These are phyloP conservation scores for Papilio aristodemus DNA, from an alignment of 1,140 invertebrate genomes.

Conservation along the genomic window DNA sequence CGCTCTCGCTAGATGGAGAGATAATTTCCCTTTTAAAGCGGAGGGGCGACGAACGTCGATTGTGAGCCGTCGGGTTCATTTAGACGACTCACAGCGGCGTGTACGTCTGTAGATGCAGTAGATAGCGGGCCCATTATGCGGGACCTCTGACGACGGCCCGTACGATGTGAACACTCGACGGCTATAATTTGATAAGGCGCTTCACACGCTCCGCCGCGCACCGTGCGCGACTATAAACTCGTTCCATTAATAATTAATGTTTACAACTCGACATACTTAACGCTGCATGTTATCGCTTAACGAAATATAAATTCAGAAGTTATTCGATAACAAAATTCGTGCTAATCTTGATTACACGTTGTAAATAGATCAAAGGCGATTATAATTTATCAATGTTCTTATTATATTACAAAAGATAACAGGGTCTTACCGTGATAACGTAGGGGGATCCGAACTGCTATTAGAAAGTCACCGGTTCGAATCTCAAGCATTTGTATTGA, in stretches of 20 bases:
- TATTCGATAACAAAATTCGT: constrained; percentile 7
- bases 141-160: constrained; percentile 60
- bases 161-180: constrained; percentile 55
- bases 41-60: constrained; percentile 58
- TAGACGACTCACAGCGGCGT: constrained; percentile 69
- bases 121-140: constrained; percentile 67
- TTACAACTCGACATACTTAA: constrained; percentile 35
- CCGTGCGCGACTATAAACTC: constrained; percentile 19
- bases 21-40: constrained; percentile 75
- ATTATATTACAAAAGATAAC: background rate
- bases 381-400: background rate
- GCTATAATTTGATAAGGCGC: constrained; percentile 53
- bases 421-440: background rate
- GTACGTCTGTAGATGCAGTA: constrained; percentile 60
- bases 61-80: constrained; percentile 71
- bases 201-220: constrained; percentile 30
- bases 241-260: constrained; percentile 35
- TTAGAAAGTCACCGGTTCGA: too few species aligned
- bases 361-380: constrained; percentile 27
- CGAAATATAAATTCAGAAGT: constrained; percentile 30
- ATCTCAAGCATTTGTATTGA: too few species aligned
- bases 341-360: constrained; percentile 31
- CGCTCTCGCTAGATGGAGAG: constrained; percentile 68
- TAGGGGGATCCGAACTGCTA: too few species aligned
- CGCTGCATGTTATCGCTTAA: constrained; percentile 33